Base-by-base conservation (phyloP, 2,797 vertebrate species). In the Falco berigora region DNA sequence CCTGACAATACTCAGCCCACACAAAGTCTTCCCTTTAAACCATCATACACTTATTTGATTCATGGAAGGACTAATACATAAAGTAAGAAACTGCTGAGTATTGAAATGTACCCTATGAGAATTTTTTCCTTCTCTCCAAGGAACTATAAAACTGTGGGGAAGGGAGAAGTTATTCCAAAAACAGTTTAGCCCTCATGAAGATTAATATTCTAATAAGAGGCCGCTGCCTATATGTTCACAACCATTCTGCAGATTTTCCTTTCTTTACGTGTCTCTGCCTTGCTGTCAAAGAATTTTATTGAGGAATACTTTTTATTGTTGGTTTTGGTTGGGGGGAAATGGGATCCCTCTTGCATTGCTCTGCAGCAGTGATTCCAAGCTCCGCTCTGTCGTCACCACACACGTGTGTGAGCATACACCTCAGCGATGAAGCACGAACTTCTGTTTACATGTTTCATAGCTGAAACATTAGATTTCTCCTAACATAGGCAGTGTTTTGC, bases 391-490 rank as follows among this genome's bases (percentile, higher is more conserved):
- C 14, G 7, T 67, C 59, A 36, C 27, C 14, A 38, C 38, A 47
- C 0, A 2, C 0, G 1, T 0, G 0, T 2, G 1, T 40, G 63
- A 67, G 28, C 73, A 55, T 28, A 14, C 42, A 24, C 27, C 44
- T 68, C 66, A 14, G 2, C 38, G 47, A 71, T 58, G 21, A 85
- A 62, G 42, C 21, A 42, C 46, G 56, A 73, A 64, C 61, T 47
- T 68, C 69, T 73, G 40, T 46, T 80, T 46, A 32, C 40, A 5
- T 23, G 32, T 42, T 84, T 80, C 61, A 5, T 46, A 64, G 71
- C 10, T 66, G 52, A 80, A 49, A 76, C 21, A 56, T 69, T 21
- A 73, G 36, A 69, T 69, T 69, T 80, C n/a, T 86, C 14, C 61
- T 44, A 53, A 68, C 55, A 38, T 5, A n/a, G 3, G 6, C 59